These are phyloP conservation scores for Chloropsis hardwickii DNA, from an alignment of 2,113 vertebrate species.

Conservation along the genomic window DNA sequence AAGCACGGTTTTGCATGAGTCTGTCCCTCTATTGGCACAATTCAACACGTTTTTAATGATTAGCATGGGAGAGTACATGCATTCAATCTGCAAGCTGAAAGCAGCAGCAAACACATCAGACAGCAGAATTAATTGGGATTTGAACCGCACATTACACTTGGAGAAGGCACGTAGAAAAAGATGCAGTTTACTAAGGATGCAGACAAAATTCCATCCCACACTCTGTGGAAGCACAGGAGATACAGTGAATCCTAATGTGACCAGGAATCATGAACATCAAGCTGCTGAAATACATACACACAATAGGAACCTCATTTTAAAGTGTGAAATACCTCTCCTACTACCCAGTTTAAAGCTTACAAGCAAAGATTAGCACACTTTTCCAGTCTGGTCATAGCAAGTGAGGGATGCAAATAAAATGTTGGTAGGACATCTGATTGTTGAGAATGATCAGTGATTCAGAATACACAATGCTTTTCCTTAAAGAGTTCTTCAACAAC, in stretches of 20 bases:
- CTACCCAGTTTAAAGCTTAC: not conserved
- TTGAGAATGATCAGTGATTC: not conserved
- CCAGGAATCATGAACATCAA: not conserved
- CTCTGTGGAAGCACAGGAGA: not conserved
- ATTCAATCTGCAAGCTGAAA: not conserved
- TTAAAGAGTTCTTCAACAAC: not conserved
- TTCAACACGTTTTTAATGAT: not conserved
- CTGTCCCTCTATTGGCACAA: not conserved
- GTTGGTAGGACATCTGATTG: not conserved
- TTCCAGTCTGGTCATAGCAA: not conserved
- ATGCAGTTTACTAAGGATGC: not conserved
- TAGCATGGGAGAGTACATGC: not conserved
- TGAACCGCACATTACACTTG: not conserved
- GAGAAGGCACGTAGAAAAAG: not conserved
- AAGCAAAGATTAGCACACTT: not conserved
- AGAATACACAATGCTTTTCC: not conserved
- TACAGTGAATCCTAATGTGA: not conserved
- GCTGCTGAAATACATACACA: not conserved
- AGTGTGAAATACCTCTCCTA: not conserved
- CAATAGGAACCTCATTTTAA: not conserved
- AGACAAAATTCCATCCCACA: not conserved
- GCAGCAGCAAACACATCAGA: not conserved
- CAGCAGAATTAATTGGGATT: not conserved
- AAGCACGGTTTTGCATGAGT: not conserved
- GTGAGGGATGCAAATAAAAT: not conserved